phyloP scores from a whole-genome alignment of 30 jellyfish, hydroid and myxozoan genomes.

The Aurelia sp. region DNA sequence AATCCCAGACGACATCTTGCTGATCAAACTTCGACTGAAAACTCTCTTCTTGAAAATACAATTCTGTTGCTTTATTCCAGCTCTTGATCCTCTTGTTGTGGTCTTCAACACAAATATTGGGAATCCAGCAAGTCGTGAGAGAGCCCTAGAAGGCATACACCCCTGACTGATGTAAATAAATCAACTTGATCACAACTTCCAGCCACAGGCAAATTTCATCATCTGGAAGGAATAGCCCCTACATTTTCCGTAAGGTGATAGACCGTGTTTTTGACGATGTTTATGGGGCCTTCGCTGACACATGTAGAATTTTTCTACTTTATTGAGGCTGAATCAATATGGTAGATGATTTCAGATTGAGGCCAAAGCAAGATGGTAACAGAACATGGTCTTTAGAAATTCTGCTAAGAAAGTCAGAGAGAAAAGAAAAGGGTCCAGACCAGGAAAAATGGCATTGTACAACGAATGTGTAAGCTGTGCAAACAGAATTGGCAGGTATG shows the following conservation, averaged over 20 bases:
- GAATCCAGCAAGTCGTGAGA: no score
- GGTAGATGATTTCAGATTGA: background rate
- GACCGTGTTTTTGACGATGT: background rate
- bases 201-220: constrained; percentile 56
- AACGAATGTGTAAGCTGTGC: no score
- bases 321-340: background rate
- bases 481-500: no score
- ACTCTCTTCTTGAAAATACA: no score
- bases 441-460: no score
- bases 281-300: constrained; percentile 23
- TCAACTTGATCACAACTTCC: background rate
- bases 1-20: constrained; percentile 33
- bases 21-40: background rate
- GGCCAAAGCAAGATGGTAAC: background rate
- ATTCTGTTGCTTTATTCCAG: no score
- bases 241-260: background rate
- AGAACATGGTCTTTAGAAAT: background rate
- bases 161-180: no score
- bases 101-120: no score
- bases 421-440: no score
- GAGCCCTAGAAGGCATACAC: no score
- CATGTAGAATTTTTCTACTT: background rate
- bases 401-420: no score
- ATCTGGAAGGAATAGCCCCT: constrained; percentile 12
- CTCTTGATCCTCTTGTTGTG: no score